Conservation (phyloP, 2,113 vertebrate genomes). For the Hippopotamus amphibius region DNA sequence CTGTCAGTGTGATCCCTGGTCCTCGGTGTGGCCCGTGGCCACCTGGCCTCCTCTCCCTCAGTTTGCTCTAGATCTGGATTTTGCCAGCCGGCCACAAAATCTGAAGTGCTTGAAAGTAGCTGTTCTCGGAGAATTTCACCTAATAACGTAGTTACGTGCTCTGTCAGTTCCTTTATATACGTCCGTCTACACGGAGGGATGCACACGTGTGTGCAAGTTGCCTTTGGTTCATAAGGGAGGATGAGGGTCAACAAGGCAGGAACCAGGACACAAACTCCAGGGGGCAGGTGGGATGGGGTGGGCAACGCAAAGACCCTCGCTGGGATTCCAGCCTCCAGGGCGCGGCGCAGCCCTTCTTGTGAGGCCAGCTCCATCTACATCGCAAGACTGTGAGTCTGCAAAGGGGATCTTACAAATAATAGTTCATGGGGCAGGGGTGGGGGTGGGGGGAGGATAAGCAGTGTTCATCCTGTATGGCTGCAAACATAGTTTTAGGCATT, state of each 20-base stretch:
- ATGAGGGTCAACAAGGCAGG: background rate
- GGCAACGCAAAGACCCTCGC: background rate
- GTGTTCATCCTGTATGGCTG: accelerated
- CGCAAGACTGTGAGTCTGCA: no score
- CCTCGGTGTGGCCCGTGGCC: no score
- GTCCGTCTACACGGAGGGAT: no score
- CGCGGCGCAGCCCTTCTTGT: accelerated
- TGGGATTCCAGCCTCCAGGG: background rate
- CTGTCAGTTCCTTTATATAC: background rate
- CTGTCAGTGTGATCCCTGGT: background rate
- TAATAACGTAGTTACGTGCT: accelerated
- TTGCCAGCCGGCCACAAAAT: no score
- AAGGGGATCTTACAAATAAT: no score
- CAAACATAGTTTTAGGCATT: background rate
- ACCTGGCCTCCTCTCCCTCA: accelerated
- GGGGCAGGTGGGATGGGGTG: no score
- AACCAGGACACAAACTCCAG: no score
- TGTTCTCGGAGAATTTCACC: background rate
- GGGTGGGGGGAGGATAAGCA: background rate
- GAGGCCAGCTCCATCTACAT: accelerated
- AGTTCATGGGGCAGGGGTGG: no score
- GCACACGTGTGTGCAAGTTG: accelerated
- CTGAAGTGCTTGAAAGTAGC: background rate
- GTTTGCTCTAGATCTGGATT: background rate
- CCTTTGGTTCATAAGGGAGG: background rate